Base-by-base conservation (phyloP, 2,113 vertebrate genomes). In the Mirounga angustirostris region DNA sequence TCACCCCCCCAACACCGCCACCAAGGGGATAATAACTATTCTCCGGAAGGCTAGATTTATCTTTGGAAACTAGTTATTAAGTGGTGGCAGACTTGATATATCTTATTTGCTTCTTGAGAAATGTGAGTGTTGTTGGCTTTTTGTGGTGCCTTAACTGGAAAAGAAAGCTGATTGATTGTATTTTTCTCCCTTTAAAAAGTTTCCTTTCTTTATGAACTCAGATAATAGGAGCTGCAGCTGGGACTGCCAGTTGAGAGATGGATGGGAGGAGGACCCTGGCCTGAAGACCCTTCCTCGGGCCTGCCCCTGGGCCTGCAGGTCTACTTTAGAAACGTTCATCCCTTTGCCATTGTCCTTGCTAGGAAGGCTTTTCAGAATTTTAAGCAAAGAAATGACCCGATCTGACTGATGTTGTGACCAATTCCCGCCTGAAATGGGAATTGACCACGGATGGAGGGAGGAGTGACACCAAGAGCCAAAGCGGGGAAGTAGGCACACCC, bases 191-290 rank as follows among this genome's bases (percentile, higher is more conserved):
- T 93, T 85, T 81, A 69, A 80, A 74, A 79, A 28, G 11, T 74
- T 89, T 69, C 33, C 22, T 89, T 91, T 93, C 43, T 93, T n/a
- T 84, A 79, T 74, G 82, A 93, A 94, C 30, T 89, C 54, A 74
- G 58, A 73, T 63, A 63, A 15, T 63, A 43, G 82, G 36, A 81
- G 21, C n/a, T 54, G 24, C 1, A 14, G 30, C 84, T 40, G 52
- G 71, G 6, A 73, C 58, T 86, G 33, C 28, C 18, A 56, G 24
- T 59, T 0, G 15, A n/a, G 33, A 78, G 13, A 54, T 13, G 56
- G 46, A 33, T 63, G n/a, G 26, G 19, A n/a, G 33, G 10, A 73
- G 73, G 50, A 43, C 46, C 2, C 65, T 73, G 46, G 28, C 33
- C 63, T 46, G 61, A 65, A 89, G 54, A 50, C 18, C 26, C 33